Evolutionary conservation across 2,797 vertebrate genomes (phyloP).

Genomic region (Orientallactaga sibirica): DNA sequence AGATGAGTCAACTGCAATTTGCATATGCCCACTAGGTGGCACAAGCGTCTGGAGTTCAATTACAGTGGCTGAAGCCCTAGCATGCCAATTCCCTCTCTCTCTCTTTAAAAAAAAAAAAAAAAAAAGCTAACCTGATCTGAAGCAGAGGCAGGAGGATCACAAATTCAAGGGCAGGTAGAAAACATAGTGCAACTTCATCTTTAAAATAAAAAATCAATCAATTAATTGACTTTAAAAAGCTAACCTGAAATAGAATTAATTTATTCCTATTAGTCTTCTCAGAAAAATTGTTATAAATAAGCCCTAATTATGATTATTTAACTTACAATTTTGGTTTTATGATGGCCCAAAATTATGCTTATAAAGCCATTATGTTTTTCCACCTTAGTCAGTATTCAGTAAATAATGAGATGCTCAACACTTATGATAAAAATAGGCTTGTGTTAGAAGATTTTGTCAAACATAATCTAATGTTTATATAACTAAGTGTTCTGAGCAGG

Average conservation of each 20-base stretch:
- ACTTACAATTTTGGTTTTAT: neutral
- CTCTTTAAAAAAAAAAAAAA: too few relatives aligned
- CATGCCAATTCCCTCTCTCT: too few relatives aligned
- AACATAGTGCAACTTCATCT: neutral
- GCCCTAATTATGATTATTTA: neutral
- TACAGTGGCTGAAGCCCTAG: too few relatives aligned
- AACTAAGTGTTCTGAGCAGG: neutral
- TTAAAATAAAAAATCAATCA: neutral
- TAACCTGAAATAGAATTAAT: conserved; percentile 49
- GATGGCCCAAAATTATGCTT: neutral
- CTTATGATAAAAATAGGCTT: neutral
- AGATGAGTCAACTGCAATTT: too few relatives aligned
- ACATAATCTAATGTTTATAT: neutral
- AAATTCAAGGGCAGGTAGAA: too few relatives aligned
- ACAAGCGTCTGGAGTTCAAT: too few relatives aligned
- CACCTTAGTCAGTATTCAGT: neutral
- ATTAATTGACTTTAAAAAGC: neutral
- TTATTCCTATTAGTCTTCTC: conserved; percentile 18
- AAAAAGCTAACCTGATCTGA: too few relatives aligned
- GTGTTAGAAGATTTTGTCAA: neutral
- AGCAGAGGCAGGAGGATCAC: too few relatives aligned
- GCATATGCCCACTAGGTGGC: too few relatives aligned
- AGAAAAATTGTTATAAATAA: neutral
- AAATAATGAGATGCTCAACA: neutral
- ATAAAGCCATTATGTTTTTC: neutral